Evolutionary conservation across 2,797 vertebrate genomes (phyloP), one percentile per base, ranked within the genome.

Genomic region (Gambelia wislizenii): DNA sequence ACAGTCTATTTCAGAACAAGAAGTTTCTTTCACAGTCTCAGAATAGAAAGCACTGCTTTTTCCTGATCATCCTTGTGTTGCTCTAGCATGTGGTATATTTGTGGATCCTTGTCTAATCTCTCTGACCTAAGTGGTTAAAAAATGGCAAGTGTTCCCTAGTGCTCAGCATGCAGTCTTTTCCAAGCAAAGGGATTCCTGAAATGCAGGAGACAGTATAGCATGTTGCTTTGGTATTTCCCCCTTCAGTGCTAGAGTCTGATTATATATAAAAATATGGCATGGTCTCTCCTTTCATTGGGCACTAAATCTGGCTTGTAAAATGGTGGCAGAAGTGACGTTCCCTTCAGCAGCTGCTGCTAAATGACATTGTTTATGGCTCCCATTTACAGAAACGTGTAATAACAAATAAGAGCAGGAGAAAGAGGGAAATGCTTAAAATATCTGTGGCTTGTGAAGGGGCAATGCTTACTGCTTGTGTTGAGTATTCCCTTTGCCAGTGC

Each of bases 401-500:
- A 74, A 80, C 54, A 44, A 75, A 39, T 18, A 81, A 75, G 77
- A 75, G 33, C 86, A 54, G 76, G 82, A 85, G 88, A 89, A 56
- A 61, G 0, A 0, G 78, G 76, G 39, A 80, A 86, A 90, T 87
- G 44, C 52, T 90, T 81, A 25, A 87, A 52, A 54, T 64, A 86
- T 54, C 47, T 64, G 77, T 49, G 44, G n/a, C 78, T 75, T 52
- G 6, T 42, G 56, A 64, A 84, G 12, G 42, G 44, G 54, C 36
- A 81, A 25, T 64, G n/a, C 54, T 81, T 49, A 9, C 20, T 86
- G 2, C 30, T 39, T 67, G 30, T 22, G 10, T n/a, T 44, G 54
- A 33, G 20, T n/a, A 42, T 74, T 86, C 20, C 20, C n/a, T 91
- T 84, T 86, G 91, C 84, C 87, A 89, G 87, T 54, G 86, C n/a